Evolutionary conservation across 2,888 invertebrate species (phyloP), one percentile per base, ranked within the genome.

Genomic region (Watsonalla binaria): DNA sequence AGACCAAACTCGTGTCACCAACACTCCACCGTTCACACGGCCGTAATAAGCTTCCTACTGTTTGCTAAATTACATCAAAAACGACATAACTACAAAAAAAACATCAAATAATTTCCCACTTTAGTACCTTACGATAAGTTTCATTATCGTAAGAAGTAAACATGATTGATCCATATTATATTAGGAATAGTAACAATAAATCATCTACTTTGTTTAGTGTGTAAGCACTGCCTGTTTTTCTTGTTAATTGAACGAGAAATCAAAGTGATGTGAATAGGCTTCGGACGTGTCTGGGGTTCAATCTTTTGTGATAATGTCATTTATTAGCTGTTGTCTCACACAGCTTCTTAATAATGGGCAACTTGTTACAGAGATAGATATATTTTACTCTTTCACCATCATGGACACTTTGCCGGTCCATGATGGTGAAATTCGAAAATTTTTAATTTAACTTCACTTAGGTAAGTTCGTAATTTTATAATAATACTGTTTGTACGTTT

Each of bases 181-280:
- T 51, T 51, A 66, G 73, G 78, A 80, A 84, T 81, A 73, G 82
- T 73, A 80, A 81, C 79, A 84, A 89, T 87, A 77, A 70, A 71
- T 87, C 84, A 82, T 66, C 78, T 83, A 82, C 83, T 68, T 81
- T 80, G 83, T 81, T 79, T 70, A 65, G 72, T 65, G 55, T 67
- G 72, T 77, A 75, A 85, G 79, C 74, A 70, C 68, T 77, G 67
- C 78, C 78, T 87, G 86, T 87, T 87, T 84, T 86, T 85, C 84
- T 82, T 77, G 75, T 78, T 90, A 90, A 90, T 90, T 89, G 87
- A 86, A 69, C 76, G 72, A 86, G 83, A 77, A 85, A 86, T 88
- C 89, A 87, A 76, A 68, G 65, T 70, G 67, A 68, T 61, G 63
- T 58, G 57, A 54, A 55, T 11, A 9, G 49, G 9, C 37, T 9